phyloP scores from a whole-genome alignment of 2,113 vertebrate genomes.

The Tringa solitaria region DNA sequence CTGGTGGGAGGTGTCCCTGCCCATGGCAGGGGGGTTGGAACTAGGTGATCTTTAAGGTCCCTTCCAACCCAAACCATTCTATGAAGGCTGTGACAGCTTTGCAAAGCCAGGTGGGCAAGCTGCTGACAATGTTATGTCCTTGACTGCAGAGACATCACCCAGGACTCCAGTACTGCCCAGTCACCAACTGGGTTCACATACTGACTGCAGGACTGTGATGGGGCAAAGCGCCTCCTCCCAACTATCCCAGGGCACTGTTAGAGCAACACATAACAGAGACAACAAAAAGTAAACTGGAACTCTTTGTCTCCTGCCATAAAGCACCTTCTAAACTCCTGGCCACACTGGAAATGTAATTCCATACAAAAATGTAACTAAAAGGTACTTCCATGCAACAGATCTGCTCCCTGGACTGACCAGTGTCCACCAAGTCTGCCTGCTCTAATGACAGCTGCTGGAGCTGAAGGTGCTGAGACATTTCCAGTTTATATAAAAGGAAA shows the following conservation, averaged over 20 bases:
- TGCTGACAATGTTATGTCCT: background rate
- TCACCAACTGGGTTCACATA: background rate
- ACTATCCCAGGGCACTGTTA: background rate
- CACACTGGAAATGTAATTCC: background rate
- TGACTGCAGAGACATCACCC: background rate
- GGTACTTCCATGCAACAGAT: background rate
- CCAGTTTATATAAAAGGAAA: background rate
- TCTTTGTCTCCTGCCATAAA: background rate
- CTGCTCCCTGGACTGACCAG: accelerated
- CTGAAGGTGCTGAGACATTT: background rate
- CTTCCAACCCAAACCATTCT: background rate
- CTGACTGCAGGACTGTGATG: background rate
- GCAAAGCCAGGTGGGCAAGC: background rate
- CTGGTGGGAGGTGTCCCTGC: background rate
- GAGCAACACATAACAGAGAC: background rate
- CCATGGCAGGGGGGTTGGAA: background rate
- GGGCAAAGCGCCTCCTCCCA: background rate
- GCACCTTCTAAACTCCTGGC: background rate
- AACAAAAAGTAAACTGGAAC: background rate
- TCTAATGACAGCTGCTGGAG: background rate
- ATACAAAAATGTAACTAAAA: background rate
- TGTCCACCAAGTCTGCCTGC: background rate
- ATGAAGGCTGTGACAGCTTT: background rate
- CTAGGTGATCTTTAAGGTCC: background rate
- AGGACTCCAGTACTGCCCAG: background rate